Conservation (phyloP, 2,797 vertebrate species). For the Adrianichthys oophorus region DNA sequence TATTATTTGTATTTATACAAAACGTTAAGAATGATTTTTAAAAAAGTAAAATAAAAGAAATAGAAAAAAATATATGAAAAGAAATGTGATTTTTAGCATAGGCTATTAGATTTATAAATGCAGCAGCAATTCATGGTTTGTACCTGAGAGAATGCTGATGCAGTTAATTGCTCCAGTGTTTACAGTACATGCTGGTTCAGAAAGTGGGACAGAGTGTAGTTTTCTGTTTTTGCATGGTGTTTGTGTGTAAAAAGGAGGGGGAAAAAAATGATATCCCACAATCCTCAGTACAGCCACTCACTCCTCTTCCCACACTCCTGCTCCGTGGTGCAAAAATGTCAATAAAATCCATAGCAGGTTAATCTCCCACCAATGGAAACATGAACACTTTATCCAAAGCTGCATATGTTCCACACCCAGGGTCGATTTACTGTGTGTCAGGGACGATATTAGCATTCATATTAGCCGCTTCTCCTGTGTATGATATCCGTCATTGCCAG, state of each 20-base stretch:
- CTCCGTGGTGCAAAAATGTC: slow-evolving; percentile 62
- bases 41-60: no score
- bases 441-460: slow-evolving; percentile 76
- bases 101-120: no score
- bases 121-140: no score
- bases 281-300: slow-evolving; percentile 16
- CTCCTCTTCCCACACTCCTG: slow-evolving; percentile 44
- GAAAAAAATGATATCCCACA: slow-evolving; percentile 8
- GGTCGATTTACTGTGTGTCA: slow-evolving; percentile 78
- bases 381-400: slow-evolving; percentile 77
- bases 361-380: slow-evolving; percentile 75
- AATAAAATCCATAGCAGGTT: slow-evolving; percentile 78
- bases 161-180: neutral
- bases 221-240: slow-evolving; percentile 26
- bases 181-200: slow-evolving; percentile 8
- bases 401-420: slow-evolving; percentile 72
- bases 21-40: no score
- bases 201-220: slow-evolving; percentile 2
- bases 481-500: slow-evolving; percentile 73
- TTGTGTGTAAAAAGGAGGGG: slow-evolving; percentile 7
- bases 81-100: no score
- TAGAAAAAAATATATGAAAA: no score
- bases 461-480: slow-evolving; percentile 72
- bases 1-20: no score
- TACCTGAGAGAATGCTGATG: neutral